Evolutionary conservation across 2,113 vertebrate species (phyloP).

Genomic region (Oreocharis arfaki): DNA sequence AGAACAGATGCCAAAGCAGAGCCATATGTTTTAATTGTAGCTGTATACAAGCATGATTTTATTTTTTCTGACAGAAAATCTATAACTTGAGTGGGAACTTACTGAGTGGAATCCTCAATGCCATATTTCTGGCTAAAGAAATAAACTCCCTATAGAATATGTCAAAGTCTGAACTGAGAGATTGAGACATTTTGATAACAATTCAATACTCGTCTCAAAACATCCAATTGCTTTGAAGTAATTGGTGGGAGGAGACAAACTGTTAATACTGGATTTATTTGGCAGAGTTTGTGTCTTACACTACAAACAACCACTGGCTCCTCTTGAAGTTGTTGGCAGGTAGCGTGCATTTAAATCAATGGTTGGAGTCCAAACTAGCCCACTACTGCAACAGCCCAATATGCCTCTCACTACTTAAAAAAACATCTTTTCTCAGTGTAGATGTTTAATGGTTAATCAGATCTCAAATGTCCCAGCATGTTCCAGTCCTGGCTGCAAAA

Average conservation of each 20-base stretch:
- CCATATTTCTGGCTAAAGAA: slow-evolving; percentile 53
- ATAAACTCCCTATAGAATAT: slow-evolving; percentile 22
- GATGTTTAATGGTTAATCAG: not conserved
- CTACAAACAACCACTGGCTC: not conserved
- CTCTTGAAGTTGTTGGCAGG: not conserved
- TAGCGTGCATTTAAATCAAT: not conserved
- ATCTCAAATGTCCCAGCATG: not conserved
- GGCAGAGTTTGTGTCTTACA: not conserved
- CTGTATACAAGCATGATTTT: slow-evolving; percentile 50
- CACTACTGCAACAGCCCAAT: not conserved
- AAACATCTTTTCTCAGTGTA: not conserved
- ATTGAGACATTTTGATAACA: slow-evolving; percentile 57
- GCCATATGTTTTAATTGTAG: slow-evolving; percentile 71
- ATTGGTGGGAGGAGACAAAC: slow-evolving; percentile 41
- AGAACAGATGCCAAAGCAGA: slow-evolving; percentile 61
- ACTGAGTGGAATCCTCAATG: slow-evolving; percentile 69
- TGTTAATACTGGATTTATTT: slow-evolving; percentile 26
- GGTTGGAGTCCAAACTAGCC: not conserved
- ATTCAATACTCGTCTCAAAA: slow-evolving; percentile 45
- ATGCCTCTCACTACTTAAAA: not conserved
- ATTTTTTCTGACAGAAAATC: slow-evolving; percentile 70
- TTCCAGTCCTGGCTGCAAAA: not conserved
- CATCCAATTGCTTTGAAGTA: slow-evolving; percentile 35
- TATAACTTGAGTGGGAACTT: slow-evolving; percentile 64
- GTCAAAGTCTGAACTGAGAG: slow-evolving; percentile 44